A percentile compares a stretch with the other conserved stretches of the same genome.
Conservation (phyloP, 2,888 invertebrate genomes). For the Thymelicus acteon region DNA sequence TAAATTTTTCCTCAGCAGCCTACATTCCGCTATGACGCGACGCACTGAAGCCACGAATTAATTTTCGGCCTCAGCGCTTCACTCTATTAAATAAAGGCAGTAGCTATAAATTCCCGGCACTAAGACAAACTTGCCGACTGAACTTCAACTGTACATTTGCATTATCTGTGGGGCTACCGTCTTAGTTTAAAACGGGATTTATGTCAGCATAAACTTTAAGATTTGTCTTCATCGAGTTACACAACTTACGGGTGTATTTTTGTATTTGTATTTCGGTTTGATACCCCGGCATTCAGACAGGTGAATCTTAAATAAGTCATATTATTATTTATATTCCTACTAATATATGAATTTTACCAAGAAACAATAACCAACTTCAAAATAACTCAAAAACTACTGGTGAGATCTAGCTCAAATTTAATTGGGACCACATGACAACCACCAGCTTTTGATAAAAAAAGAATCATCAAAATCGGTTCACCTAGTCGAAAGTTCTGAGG, state of each 20-base stretch:
- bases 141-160: slow-evolving; percentile 35
- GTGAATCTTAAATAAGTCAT: too few relatives aligned
- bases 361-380: too few relatives aligned
- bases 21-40: not conserved
- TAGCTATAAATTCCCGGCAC: slow-evolving; percentile 52
- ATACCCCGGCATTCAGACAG: too few relatives aligned
- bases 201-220: slow-evolving; percentile 28
- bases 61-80: slow-evolving; percentile 21
- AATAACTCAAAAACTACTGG: too few relatives aligned
- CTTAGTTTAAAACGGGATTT: slow-evolving; percentile 34
- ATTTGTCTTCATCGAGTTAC: slow-evolving; percentile 4
- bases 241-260: not conserved
- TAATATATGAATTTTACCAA: too few relatives aligned
- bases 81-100: slow-evolving; percentile 56
- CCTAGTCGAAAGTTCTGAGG: too few relatives aligned
- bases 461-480: too few relatives aligned
- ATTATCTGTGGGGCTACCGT: slow-evolving; percentile 25
- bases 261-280: not conserved
- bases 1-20: not conserved
- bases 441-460: too few relatives aligned
- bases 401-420: too few relatives aligned
- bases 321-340: too few relatives aligned
- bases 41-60: slow-evolving; percentile 11
- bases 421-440: too few relatives aligned
- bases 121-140: slow-evolving; percentile 26